Evolutionary conservation across 2,888 invertebrate genomes (phyloP).

Genomic region (Fragum sueziense): DNA sequence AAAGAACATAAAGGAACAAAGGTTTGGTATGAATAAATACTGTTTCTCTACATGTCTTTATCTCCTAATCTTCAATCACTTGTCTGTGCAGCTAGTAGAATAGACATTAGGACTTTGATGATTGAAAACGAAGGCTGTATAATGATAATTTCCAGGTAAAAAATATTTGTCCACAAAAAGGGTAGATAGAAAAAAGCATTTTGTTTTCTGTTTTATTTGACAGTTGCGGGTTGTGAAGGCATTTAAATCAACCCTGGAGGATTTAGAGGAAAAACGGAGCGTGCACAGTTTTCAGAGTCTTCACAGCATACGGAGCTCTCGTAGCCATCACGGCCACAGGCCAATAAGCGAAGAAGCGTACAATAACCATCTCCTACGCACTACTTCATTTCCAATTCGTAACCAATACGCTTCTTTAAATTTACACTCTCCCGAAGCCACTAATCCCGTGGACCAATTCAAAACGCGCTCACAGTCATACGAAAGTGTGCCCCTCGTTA

Average conservation of each 20-base stretch:
- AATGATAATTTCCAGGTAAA: too few relatives aligned
- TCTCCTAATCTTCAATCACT: too few relatives aligned
- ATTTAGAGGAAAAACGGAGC: slow-evolving; percentile 99
- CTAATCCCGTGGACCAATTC: slow-evolving; percentile 64
- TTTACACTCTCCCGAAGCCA: slow-evolving; percentile 67
- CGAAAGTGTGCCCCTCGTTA: slow-evolving; percentile 79
- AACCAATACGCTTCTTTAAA: slow-evolving; percentile 61
- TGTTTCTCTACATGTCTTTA: too few relatives aligned
- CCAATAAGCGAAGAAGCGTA: slow-evolving; percentile 72
- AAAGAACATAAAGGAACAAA: too few relatives aligned
- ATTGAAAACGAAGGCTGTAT: too few relatives aligned
- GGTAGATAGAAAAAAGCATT: slow-evolving; percentile 5
- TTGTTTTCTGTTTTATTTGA: slow-evolving; percentile 84
- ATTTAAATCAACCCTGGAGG: slow-evolving; percentile 99
- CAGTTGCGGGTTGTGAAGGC: slow-evolving; percentile 99
- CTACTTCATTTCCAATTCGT: slow-evolving; percentile 66
- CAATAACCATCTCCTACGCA: slow-evolving; percentile 70
- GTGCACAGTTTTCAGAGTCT: slow-evolving; percentile 90
- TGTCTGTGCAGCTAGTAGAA: too few relatives aligned
- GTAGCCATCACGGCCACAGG: slow-evolving; percentile 88
- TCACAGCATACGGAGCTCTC: slow-evolving; percentile 84
- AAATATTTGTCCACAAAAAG: not conserved
- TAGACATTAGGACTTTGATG: too few relatives aligned
- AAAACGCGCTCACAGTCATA: slow-evolving; percentile 79
- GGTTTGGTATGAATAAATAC: too few relatives aligned